phyloP scores from a whole-genome alignment of 1,140 invertebrate species.

The Geopemphigus sp. region DNA sequence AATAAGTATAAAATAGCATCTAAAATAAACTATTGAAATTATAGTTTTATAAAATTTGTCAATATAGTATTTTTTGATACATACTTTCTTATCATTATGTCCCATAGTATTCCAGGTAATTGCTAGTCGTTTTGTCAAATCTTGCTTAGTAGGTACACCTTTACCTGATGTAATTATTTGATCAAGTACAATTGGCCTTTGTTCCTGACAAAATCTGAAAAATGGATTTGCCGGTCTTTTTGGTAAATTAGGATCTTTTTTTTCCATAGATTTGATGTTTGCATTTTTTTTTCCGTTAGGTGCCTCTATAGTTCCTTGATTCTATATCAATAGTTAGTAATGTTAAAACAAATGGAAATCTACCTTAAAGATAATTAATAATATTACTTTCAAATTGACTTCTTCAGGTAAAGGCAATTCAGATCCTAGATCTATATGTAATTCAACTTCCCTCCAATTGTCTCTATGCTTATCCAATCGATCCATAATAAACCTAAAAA shows the following conservation, averaged over 20 bases:
- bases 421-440: conserved; percentile 42
- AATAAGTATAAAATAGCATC: no score
- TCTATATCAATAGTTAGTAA: neutral
- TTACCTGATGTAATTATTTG: conserved; percentile 61
- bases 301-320: conserved; percentile 15
- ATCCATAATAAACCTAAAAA: conserved; percentile 54
- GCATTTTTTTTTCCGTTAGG: conserved; percentile 52
- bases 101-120: conserved; percentile 70
- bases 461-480: conserved; percentile 53
- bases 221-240: conserved; percentile 77
- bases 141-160: conserved; percentile 70
- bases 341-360: neutral
- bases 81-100: conserved; percentile 69
- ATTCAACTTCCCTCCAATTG: conserved; percentile 53
- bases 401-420: conserved; percentile 32
- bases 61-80: neutral
- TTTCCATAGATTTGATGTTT: conserved; percentile 58
- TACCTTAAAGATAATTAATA: neutral
- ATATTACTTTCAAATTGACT: conserved; percentile 32
- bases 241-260: conserved; percentile 72
- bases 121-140: conserved; percentile 70
- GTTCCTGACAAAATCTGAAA: conserved; percentile 77
- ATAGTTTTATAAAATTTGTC: neutral
- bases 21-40: no score
- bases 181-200: conserved; percentile 68